Percentiles rank a stretch among this genome's conserved stretches.
Conservation (phyloP, 37 sponge, comb jelly and placozoan species). For the Beroe forskalii region DNA sequence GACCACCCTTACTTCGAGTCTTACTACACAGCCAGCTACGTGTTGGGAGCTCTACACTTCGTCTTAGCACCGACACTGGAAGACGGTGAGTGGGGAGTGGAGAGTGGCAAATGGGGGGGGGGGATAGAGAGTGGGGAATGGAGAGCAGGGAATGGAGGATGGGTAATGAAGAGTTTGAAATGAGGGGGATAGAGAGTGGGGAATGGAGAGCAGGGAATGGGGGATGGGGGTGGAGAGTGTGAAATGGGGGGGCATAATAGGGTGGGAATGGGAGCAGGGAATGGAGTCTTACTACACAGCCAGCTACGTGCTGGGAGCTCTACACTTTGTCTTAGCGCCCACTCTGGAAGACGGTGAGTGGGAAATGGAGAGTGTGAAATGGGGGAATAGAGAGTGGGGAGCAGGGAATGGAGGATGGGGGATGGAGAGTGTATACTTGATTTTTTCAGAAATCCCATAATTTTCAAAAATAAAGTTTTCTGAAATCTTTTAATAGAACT, state of each 20-base stretch:
- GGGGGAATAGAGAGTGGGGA: background rate
- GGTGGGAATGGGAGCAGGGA: no score
- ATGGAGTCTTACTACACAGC: slow-evolving; percentile 66
- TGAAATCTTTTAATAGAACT: no score
- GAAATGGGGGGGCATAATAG: no score
- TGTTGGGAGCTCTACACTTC: slow-evolving; percentile 45
- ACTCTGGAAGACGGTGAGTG: slow-evolving; percentile 53
- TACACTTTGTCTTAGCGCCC: slow-evolving; percentile 34
- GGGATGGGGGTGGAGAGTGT: background rate
- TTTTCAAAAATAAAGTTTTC: no score
- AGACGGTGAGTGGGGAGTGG: slow-evolving; percentile 49
- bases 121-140: background rate
- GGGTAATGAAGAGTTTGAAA: background rate
- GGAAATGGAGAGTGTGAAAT: no score
- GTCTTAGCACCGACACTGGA: slow-evolving; percentile 51
- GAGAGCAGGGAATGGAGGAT: no score
- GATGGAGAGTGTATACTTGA: no score
- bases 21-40: slow-evolving; percentile 63
- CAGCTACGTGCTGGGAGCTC: slow-evolving; percentile 59
- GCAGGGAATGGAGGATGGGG: no score
- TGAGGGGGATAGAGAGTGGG: background rate
- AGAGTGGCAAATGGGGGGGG: no score
- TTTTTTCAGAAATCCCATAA: background rate
- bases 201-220: background rate
- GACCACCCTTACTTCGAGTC: slow-evolving; percentile 65